These are phyloP conservation scores for Leucoraja erinaceus DNA, from an alignment of 2,113 vertebrate genomes.

Conservation along the genomic window DNA sequence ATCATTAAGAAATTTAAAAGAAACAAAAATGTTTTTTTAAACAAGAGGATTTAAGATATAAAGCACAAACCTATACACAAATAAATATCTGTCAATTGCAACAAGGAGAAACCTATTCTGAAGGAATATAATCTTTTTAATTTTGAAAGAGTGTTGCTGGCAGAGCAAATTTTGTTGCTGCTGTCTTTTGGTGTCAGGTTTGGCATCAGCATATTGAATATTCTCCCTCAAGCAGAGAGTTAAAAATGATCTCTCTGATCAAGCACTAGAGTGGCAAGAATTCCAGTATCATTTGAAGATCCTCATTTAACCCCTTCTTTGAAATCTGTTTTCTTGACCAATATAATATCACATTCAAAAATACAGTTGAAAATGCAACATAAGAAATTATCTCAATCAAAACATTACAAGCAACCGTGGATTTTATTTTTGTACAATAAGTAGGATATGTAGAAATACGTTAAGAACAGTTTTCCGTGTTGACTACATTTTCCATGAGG, in stretches of 20 bases:
- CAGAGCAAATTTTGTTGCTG: neutral
- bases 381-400: neutral
- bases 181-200: neutral
- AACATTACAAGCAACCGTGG: neutral
- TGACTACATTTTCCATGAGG: no score
- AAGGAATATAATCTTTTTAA: constrained; percentile 27
- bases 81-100: neutral
- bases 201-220: neutral
- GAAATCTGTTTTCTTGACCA: neutral
- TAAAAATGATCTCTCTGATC: constrained; percentile 25
- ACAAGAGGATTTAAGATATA: neutral
- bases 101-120: constrained; percentile 13
- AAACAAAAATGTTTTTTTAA: neutral
- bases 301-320: constrained; percentile 22
- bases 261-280: constrained; percentile 23
- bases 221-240: constrained; percentile 27
- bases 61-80: neutral
- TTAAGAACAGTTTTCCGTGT: neutral
- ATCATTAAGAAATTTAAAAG: neutral
- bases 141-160: constrained; percentile 20
- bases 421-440: neutral
- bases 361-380: neutral
- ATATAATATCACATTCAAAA: constrained; percentile 15
- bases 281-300: constrained; percentile 15
- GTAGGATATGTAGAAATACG: neutral